Base-by-base conservation (phyloP, 2,888 invertebrate species). In the Noctua pronuba region DNA sequence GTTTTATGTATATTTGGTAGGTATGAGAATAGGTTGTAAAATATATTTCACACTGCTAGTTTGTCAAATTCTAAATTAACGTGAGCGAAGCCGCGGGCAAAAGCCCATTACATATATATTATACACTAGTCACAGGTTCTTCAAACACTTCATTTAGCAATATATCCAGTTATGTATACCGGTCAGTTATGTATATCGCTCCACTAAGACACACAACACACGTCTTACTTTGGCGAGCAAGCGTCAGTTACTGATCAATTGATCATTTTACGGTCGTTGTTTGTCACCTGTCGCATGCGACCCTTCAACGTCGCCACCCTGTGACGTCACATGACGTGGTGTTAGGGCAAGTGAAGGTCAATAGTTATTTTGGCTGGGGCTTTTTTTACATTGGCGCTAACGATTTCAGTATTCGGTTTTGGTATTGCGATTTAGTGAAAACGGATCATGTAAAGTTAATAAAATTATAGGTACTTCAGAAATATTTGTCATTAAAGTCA, bases 161-260 rank as follows among this genome's bases (percentile, higher is more conserved):
- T 35, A 28, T n/a, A n/a, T 31, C 24, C 35, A 35, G 28, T 46
- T 77, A 31, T 38, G 1, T 28, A n/a, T 21, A n/a, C 35, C 7
- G 18, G n/a, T n/a, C 35, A 35, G 28, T 46, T 77, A 31, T 38
- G 1, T 28, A n/a, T 21, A n/a, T 44, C 7, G 18, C 24, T 6
- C 24, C 46, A 62, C 13, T 62, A 21, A 31, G 10, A 4, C 38
- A 24, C 28, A 24, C 11, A 11, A 44, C 75, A 1, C 38, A 44
- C 78, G 78, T 65, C 41, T 41, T 31, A n/a, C 52, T 41, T 13
- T 11, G 31, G 21, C 38, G 49, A 66, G 31, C 11, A 41, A 11
- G 49, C 21, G 31, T 2, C n/a, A 65, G 38, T n/a, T n/a, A 41
- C 64, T 65, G 64, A 65, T 21, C 11, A 24, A 77, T 49, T 77